These are phyloP conservation scores for Cottus gobio DNA, from an alignment of 2,113 vertebrate genomes.

Conservation along the genomic window DNA sequence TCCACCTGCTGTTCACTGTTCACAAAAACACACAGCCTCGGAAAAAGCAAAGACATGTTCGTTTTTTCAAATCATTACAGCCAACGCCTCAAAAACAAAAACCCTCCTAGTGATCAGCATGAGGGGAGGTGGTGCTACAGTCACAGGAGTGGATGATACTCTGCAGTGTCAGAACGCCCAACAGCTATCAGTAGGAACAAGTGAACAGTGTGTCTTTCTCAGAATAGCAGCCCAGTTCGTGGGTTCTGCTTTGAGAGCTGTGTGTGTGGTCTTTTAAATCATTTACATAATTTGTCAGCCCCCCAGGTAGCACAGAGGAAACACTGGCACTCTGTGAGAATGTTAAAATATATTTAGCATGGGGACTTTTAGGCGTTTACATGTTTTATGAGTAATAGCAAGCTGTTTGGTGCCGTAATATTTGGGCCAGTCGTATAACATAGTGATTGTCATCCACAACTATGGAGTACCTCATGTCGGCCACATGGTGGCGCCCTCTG, in stretches of 20 bases:
- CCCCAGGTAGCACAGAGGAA: neutral
- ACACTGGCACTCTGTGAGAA: neutral
- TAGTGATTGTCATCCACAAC: neutral
- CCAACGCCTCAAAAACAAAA: neutral
- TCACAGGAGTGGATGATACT: conserved; percentile 30
- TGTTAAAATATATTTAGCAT: neutral
- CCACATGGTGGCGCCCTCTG: conserved; percentile 57
- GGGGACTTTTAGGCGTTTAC: neutral
- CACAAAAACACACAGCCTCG: neutral
- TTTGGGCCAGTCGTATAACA: neutral
- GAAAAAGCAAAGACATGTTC: neutral
- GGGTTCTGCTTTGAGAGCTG: neutral
- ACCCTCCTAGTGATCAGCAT: neutral
- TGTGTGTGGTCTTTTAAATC: neutral
- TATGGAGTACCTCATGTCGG: conserved; percentile 11
- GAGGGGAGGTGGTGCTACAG: conserved; percentile 5
- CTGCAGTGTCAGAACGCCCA: neutral
- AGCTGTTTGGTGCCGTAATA: neutral
- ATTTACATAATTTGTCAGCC: neutral
- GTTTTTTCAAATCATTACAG: neutral
- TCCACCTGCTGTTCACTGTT: conserved; percentile 10
- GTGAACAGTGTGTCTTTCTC: conserved; percentile 22
- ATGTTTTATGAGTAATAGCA: neutral
- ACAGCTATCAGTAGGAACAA: conserved; percentile 35
- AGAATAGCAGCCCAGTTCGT: neutral